Conservation (phyloP, 2,888 invertebrate genomes). For the Mantis religiosa region DNA sequence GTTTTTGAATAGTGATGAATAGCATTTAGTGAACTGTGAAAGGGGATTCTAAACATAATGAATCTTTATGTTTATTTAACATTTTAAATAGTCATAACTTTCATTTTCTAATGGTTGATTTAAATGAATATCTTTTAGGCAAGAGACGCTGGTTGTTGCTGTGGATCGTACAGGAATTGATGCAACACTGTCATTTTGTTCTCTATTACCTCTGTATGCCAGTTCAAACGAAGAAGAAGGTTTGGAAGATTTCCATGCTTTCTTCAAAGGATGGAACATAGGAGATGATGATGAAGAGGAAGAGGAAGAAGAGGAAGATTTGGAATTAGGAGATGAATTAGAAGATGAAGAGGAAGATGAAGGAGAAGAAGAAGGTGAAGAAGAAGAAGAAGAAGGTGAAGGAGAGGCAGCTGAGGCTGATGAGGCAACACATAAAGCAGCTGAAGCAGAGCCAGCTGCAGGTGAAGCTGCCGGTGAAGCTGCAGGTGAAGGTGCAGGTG, state of each 20-base stretch:
- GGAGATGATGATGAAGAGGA: conserved; percentile 40
- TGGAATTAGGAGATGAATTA: too few relatives aligned
- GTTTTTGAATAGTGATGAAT: too few relatives aligned
- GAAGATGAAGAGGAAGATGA: conserved; percentile 32
- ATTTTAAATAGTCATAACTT: too few relatives aligned
- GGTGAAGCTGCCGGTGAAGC: too few relatives aligned
- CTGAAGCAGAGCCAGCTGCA: neutral
- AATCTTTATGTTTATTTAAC: too few relatives aligned
- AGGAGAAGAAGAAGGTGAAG: neutral
- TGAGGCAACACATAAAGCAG: neutral
- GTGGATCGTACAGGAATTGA: conserved; percentile 60
- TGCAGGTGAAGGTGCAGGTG: neutral
- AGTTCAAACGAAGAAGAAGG: conserved; percentile 64
- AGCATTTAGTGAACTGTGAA: too few relatives aligned
- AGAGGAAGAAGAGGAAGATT: conserved; percentile 50
- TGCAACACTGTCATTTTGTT: conserved; percentile 58
- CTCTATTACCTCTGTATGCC: conserved; percentile 63
- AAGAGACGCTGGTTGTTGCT: conserved; percentile 66
- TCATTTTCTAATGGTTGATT: too few relatives aligned
- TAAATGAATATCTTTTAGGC: conserved; percentile 43
- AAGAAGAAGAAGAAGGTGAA: neutral
- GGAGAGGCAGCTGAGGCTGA: neutral
- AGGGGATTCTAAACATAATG: too few relatives aligned
- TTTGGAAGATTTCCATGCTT: conserved; percentile 56
- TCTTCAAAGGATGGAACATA: conserved; percentile 56